phyloP scores from a whole-genome alignment of 2,113 vertebrate species.

The Pardalotus punctatus region DNA sequence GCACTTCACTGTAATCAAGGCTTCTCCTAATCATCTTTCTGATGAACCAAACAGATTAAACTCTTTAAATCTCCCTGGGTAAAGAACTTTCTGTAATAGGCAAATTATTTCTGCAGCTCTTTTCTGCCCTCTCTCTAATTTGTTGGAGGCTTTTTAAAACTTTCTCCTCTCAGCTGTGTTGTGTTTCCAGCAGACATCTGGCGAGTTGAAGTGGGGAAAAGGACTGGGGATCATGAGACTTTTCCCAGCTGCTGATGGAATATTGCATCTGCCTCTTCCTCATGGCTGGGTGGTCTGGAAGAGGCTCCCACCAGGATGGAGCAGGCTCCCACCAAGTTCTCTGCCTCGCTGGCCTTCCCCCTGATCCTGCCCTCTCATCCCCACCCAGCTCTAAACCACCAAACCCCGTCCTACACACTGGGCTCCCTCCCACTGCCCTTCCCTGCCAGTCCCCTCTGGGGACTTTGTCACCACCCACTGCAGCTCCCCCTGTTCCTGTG shows the following conservation, averaged over 20 bases:
- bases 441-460: background rate
- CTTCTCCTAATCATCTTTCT: constrained; percentile 3
- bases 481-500: background rate
- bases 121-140: background rate
- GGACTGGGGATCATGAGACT: background rate
- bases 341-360: background rate
- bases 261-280: background rate
- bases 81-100: background rate
- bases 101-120: background rate
- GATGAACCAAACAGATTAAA: constrained; percentile 29
- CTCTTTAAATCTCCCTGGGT: background rate
- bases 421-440: background rate
- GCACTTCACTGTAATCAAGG: constrained; percentile 25
- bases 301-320: background rate
- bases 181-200: background rate
- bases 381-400: too few relatives aligned
- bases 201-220: background rate
- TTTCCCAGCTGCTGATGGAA: background rate
- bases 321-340: background rate
- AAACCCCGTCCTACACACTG: background rate
- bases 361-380: background rate
- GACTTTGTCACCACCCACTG: background rate
- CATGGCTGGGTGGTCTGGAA: background rate
- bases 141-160: background rate
- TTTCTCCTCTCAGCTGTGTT: background rate